Evolutionary conservation across 2,888 invertebrate species (phyloP), one percentile per base, ranked within the genome.

Genomic region (Holacanthella duospinosa): DNA sequence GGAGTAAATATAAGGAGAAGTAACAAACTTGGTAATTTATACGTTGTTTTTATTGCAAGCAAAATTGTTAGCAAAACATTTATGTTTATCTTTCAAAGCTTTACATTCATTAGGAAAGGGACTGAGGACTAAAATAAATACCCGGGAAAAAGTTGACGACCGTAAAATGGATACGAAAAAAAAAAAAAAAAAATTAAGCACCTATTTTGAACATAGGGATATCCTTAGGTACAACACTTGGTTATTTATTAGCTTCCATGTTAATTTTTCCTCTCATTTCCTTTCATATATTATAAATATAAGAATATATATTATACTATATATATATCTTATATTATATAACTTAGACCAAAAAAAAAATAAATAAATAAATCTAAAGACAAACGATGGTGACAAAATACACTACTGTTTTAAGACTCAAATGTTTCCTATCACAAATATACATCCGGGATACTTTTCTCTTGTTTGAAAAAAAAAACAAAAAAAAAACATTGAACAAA

Each of bases 31-130:
- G 36, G 56, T 56, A 67, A 67, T 67, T 65, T 68, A 66, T 64
- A 64, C 28, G 60, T 64, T 68, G 68, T 68, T 68, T 68, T 68
- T 64, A 61, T 64, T 64, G 59, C 29, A 48, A 29, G 28, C 44
- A 36, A 63, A 64, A 63, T 64, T 62, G 59, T 55, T 62, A 19
- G 58, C 56, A 43, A 68, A 68, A 68, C 64, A 68, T 68, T 67
- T 66, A 61, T 68, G 64, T 68, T 68, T 64, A 61, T 66, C 64
- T 68, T 68, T 66, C 66, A 68, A 66, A 68, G 64, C 66, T 56
- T 54, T 66, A 55, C 68, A 66, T 66, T 68, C 66, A 66, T 68
- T 67, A 66, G 63, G 29, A 44, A 36, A 62, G 43, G 55, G 44
- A 55, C 27, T 12, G 19, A 25, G 19, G 24, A 57, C 36, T 9